phyloP scores from a whole-genome alignment of 2,888 invertebrate species.

The Aphodius sticticus region DNA sequence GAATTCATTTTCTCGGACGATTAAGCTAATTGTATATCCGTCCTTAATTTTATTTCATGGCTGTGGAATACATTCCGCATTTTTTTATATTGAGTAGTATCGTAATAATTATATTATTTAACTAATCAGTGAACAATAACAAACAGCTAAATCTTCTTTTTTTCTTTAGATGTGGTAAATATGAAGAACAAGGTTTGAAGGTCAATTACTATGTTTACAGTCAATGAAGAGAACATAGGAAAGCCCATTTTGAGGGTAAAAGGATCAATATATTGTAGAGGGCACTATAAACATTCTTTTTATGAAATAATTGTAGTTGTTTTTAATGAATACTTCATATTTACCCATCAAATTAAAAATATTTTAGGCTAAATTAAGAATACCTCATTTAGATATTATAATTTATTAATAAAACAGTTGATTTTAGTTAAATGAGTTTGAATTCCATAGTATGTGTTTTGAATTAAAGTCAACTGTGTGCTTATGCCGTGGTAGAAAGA shows the following conservation, averaged over 20 bases:
- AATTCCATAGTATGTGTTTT: too few species aligned
- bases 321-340: not conserved
- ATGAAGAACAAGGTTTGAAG: not conserved
- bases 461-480: too few species aligned
- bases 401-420: not conserved
- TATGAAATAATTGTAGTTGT: not conserved
- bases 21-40: conserved; percentile 35
- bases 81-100: conserved; percentile 38
- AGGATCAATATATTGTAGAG: too few species aligned
- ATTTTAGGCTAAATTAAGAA: not conserved
- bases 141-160: not conserved
- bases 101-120: not conserved
- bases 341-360: not conserved
- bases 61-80: conserved; percentile 53
- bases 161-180: not conserved
- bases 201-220: too few species aligned
- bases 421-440: not conserved
- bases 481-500: not conserved
- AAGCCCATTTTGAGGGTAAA: too few species aligned
- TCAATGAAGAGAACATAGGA: not conserved
- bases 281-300: too few species aligned
- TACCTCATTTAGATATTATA: not conserved
- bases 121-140: not conserved
- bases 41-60: conserved; percentile 40
- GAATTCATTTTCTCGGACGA: conserved; percentile 64